Percentiles rank a stretch among this genome's conserved stretches.
phyloP scores from a whole-genome alignment of 2,797 vertebrate genomes.

The Rhinophrynus dorsalis region DNA sequence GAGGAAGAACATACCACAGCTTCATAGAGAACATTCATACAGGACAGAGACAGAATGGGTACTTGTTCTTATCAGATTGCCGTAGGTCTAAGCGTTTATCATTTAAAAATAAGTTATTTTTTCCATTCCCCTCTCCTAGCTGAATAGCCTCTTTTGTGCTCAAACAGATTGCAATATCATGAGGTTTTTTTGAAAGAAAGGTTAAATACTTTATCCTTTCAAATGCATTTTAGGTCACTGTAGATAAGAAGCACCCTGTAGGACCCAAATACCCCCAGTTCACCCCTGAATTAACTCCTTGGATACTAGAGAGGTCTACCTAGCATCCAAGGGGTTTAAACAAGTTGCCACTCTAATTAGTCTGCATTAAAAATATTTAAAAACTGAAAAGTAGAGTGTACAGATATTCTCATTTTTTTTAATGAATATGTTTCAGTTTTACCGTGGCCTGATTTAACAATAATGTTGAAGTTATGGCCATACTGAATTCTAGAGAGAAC shows the following conservation, averaged over 20 bases:
- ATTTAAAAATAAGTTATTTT: slow-evolving; percentile 63
- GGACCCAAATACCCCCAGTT: too few relatives aligned
- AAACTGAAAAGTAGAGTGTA: too few relatives aligned
- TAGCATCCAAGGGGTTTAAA: too few relatives aligned
- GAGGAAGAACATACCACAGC: slow-evolving; percentile 36
- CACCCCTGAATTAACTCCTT: too few relatives aligned
- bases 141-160: slow-evolving; percentile 70
- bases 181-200: slow-evolving; percentile 69
- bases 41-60: slow-evolving; percentile 51
- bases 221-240: slow-evolving; percentile 49
- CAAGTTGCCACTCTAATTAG: too few relatives aligned
- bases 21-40: slow-evolving; percentile 44
- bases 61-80: slow-evolving; percentile 62
- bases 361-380: too few relatives aligned
- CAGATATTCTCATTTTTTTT: too few relatives aligned
- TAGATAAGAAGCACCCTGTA: neutral
- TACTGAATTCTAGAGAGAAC: too few relatives aligned
- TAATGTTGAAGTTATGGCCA: too few relatives aligned
- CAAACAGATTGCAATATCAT: slow-evolving; percentile 67
- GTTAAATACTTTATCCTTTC: slow-evolving; percentile 59
- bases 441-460: too few relatives aligned
- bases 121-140: slow-evolving; percentile 47
- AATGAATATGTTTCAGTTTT: too few relatives aligned
- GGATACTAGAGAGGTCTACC: too few relatives aligned
- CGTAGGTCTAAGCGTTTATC: slow-evolving; percentile 58